Percentiles rank a stretch among this genome's conserved stretches.
Conservation (phyloP, 2,113 vertebrate genomes). For the Camelus bactrianus region DNA sequence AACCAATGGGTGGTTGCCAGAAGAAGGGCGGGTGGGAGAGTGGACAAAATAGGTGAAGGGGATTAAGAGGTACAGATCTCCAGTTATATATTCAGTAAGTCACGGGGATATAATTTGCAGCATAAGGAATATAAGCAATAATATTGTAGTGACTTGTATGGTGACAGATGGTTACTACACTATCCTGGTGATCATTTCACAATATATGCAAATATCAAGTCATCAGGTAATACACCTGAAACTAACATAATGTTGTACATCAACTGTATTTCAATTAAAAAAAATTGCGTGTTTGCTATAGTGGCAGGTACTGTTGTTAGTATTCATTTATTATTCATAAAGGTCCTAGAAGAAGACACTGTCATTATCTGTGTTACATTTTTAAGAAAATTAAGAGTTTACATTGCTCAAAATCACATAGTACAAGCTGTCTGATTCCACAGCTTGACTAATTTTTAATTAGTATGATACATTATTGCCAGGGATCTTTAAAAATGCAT, state of each 20-base stretch:
- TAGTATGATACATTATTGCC: neutral
- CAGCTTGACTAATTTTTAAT: neutral
- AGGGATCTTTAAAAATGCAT: neutral
- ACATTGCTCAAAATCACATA: neutral
- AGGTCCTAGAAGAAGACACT: neutral
- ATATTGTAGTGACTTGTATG: neutral
- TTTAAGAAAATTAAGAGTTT: neutral
- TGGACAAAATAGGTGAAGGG: too few species aligned
- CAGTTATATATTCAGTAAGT: too few species aligned
- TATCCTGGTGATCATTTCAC: neutral
- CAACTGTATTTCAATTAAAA: neutral
- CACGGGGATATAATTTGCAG: neutral
- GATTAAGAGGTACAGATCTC: too few species aligned
- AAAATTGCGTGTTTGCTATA: neutral
- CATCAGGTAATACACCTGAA: neutral
- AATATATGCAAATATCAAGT: neutral
- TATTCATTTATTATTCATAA: neutral
- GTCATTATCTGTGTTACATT: neutral
- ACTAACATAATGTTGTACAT: neutral
- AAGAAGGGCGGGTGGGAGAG: too few species aligned
- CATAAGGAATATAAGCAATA: neutral
- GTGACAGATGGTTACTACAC: neutral
- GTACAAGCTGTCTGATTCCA: neutral
- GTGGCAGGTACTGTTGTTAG: neutral
- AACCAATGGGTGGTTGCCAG: too few species aligned